phyloP scores from a whole-genome alignment of 2,888 invertebrate species.

The Matsumyia berberina region DNA sequence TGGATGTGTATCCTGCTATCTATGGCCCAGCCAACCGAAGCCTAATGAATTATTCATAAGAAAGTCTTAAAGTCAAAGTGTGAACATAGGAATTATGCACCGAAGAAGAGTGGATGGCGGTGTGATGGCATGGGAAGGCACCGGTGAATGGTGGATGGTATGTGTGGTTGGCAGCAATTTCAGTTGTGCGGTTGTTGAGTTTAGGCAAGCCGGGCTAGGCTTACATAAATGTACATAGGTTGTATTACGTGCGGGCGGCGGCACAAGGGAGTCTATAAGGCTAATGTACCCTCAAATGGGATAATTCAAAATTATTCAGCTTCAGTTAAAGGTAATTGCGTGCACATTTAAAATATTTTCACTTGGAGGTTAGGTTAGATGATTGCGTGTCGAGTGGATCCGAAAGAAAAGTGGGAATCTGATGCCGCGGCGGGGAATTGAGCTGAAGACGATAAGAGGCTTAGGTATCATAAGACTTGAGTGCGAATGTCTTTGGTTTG shows the following conservation, averaged over 20 bases:
- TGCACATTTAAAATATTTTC: constrained; percentile 50
- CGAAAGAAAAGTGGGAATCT: no score
- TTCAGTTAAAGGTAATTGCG: constrained; percentile 67
- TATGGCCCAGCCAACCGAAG: constrained; percentile 64
- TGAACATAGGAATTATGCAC: constrained; percentile 72
- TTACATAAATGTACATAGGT: not conserved
- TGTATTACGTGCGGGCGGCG: not conserved
- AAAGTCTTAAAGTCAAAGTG: constrained; percentile 76
- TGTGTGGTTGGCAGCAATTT: constrained; percentile 59
- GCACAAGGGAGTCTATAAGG: constrained; percentile 3
- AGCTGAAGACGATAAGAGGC: no score
- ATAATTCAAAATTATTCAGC: constrained; percentile 69
- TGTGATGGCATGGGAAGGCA: no score
- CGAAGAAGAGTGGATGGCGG: constrained; percentile 20
- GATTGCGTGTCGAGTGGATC: not conserved
- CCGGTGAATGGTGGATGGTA: not conserved
- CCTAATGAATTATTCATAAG: constrained; percentile 75
- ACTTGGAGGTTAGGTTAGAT: not conserved
- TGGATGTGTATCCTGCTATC: constrained; percentile 67
- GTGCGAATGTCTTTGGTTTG: no score
- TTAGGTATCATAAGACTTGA: no score
- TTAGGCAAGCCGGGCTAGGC: constrained; percentile 19
- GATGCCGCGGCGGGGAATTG: no score
- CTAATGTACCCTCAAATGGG: constrained; percentile 72
- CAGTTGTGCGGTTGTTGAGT: constrained; percentile 39